Evolutionary conservation across 1,140 invertebrate species (phyloP), one percentile per base, ranked within the genome.

Genomic region (Plutomurus gul): DNA sequence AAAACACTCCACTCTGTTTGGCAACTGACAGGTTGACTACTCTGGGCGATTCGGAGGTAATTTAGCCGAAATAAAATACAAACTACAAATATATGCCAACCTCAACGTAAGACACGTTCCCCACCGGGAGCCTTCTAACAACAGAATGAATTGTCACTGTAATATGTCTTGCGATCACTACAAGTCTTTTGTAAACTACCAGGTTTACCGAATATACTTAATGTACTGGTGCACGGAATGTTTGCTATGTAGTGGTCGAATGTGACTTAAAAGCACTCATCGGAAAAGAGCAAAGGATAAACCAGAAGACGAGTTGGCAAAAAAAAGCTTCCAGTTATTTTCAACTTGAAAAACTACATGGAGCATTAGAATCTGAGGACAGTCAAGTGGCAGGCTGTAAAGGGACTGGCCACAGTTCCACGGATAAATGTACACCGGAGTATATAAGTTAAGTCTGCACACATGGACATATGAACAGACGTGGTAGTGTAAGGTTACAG

Each of bases 361-460:
- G 56, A 65, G 56, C 25, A 65, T 27, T 33, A 72, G 37, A 40
- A 27, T 25, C 70, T 40, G 70, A 43, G 70, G 70, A 72, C 70
- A 72, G 70, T 72, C n/a, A 72, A 72, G 25, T 72, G 70, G 70
- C 70, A 39, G 20, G 40, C 37, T 40, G 36, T 72, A 72, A 72
- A 72, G 70, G 70, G 70, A 72, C 36, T 37, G 40, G 20, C 36
- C 36, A 72, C 36, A 65, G 27, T 30, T 33, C 8, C 43, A 16
- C 51, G 22, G 30, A 30, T 65, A 65, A 25, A 65, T 11, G 25
- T n/a, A 33, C 27, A n/a, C 4, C n/a, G n/a, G n/a, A 49, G 46
- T n/a, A 18, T n/a, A 18, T 33, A 65, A 18, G 56, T n/a, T 33
- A 65, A 16, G 56, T 13, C 39, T 2, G 7, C 7, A 43, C 10